phyloP scores from a whole-genome alignment of 2,888 invertebrate genomes.

The Alviniconcha strummeri region DNA sequence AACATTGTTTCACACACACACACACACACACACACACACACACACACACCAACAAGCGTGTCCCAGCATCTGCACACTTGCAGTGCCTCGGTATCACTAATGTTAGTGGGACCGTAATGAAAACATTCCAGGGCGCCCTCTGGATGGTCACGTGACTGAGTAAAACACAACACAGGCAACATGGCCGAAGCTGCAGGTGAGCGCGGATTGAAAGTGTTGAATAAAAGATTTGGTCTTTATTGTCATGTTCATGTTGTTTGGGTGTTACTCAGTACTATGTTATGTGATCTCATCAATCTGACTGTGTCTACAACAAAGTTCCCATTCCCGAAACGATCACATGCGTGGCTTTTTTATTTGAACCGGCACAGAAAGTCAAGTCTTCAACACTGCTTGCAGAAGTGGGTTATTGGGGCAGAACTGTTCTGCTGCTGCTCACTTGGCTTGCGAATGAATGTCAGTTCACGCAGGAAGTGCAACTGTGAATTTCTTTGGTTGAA shows the following conservation, averaged over 20 bases:
- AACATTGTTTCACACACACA: too few species aligned
- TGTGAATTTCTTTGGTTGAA: too few species aligned
- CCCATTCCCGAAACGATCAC: background rate
- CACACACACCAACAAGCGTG: too few species aligned
- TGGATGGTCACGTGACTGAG: constrained; percentile 28
- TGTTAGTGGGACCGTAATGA: background rate
- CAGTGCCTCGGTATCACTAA: too few species aligned
- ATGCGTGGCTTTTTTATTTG: background rate
- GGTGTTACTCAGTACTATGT: too few species aligned
- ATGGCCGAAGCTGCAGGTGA: constrained; percentile 58
- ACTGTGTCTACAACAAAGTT: too few species aligned
- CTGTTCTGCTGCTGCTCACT: too few species aligned
- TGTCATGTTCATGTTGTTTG: background rate
- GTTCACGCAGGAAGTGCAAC: too few species aligned
- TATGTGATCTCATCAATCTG: too few species aligned
- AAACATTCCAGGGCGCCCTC: constrained; percentile 24
- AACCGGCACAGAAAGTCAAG: background rate
- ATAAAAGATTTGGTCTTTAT: background rate
- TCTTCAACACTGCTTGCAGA: background rate
- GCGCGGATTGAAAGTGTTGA: constrained; percentile 46
- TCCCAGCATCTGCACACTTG: too few species aligned
- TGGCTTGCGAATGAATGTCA: too few species aligned
- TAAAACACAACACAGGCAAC: constrained; percentile 38
- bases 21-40: too few species aligned
- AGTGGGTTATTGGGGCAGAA: background rate